phyloP scores from a whole-genome alignment of 2,888 invertebrate species.

The Eurois occulta region DNA sequence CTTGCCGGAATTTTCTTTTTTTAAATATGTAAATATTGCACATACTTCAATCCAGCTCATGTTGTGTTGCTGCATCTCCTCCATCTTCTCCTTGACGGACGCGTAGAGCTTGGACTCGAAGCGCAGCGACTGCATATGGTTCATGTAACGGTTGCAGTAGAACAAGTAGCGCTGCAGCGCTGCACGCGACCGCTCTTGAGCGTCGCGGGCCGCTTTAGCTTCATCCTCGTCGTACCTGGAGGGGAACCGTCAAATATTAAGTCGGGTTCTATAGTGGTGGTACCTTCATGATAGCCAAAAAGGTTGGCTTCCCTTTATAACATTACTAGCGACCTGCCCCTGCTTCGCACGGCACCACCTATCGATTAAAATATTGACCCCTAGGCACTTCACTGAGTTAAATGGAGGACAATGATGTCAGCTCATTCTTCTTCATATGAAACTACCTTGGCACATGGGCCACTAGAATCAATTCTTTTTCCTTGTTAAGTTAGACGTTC shows the following conservation, averaged over 20 bases:
- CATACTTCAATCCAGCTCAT: conserved; percentile 99
- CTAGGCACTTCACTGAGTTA: neutral
- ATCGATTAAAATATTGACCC: neutral
- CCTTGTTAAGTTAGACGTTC: neutral
- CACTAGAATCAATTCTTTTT: neutral
- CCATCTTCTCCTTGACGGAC: conserved; percentile 99
- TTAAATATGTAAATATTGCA: neutral
- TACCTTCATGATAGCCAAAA: neutral
- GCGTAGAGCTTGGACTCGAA: conserved; percentile 99
- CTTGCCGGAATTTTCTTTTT: no score
- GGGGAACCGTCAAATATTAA: neutral
- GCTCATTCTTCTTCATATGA: neutral
- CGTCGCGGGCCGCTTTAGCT: conserved; percentile 98
- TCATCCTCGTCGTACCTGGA: conserved; percentile 97
- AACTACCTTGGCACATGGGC: neutral
- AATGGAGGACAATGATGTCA: neutral
- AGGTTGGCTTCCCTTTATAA: neutral
- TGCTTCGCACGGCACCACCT: neutral
- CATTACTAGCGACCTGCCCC: neutral
- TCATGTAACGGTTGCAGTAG: conserved; percentile 99
- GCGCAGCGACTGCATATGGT: conserved; percentile 99
- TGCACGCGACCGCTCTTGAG: conserved; percentile 98
- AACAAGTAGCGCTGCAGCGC: conserved; percentile 99
- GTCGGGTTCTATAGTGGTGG: neutral
- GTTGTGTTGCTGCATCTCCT: conserved; percentile 99